Conservation (phyloP, 2,113 vertebrate species). For the Butorides virescens region DNA sequence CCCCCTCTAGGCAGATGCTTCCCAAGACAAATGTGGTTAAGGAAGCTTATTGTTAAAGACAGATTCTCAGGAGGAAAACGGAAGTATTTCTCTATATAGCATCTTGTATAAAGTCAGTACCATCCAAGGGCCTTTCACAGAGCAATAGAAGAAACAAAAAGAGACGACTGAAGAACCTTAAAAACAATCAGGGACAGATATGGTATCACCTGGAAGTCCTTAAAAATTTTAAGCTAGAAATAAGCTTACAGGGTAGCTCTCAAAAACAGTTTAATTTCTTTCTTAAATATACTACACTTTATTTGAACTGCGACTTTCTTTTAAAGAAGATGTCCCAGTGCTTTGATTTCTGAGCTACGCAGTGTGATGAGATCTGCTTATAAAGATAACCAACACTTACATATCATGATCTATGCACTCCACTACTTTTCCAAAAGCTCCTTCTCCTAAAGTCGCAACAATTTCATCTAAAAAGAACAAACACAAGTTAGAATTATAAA, state of each 20-base stretch:
- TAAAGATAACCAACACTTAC: conserved; percentile 60
- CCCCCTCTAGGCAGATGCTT: not conserved
- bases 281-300: not conserved
- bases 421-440: conserved; percentile 98
- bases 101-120: not conserved
- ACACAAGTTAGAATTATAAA: conserved; percentile 47
- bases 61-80: not conserved
- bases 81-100: not conserved
- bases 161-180: not conserved
- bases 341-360: not conserved
- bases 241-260: not conserved
- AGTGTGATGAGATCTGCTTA: not conserved
- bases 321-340: rapidly evolving
- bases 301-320: not conserved
- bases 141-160: not conserved
- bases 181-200: not conserved
- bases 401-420: conserved; percentile 92
- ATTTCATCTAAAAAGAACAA: conserved; percentile 92
- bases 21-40: not conserved
- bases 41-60: not conserved
- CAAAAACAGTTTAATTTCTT: not conserved
- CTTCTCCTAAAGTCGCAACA: conserved; percentile 94
- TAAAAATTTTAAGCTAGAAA: not conserved
- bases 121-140: not conserved
- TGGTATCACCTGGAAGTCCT: not conserved